phyloP scores from a whole-genome alignment of 1,140 invertebrate species.

The Drosophila serrata region DNA sequence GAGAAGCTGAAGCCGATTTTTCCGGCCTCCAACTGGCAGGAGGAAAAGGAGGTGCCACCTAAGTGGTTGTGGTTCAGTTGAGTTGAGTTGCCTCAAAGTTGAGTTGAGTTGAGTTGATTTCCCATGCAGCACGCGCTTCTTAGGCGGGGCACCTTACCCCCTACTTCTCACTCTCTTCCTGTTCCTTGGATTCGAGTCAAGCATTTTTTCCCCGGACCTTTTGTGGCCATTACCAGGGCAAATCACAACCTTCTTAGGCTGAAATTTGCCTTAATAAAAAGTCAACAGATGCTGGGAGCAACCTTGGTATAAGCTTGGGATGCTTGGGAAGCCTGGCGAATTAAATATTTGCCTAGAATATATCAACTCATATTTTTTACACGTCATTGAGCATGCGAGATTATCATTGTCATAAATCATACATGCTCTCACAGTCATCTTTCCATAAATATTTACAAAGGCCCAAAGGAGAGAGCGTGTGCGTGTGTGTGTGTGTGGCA shows the following conservation, averaged over 20 bases:
- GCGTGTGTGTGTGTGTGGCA: background rate
- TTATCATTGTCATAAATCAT: conserved; percentile 82
- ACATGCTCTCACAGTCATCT: conserved; percentile 71
- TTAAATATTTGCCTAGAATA: conserved; percentile 81
- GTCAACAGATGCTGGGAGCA: conserved; percentile 9
- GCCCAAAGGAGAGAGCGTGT: conserved; percentile 26
- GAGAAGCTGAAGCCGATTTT: conserved; percentile 35
- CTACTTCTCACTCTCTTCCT: too few relatives aligned
- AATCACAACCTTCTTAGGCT: conserved; percentile 17
- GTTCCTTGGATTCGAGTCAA: background rate
- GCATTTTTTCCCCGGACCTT: conserved; percentile 1
- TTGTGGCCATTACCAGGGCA: conserved; percentile 13
- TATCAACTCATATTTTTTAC: conserved; percentile 80
- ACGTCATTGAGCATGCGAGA: conserved; percentile 81
- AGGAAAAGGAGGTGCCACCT: background rate
- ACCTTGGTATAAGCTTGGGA: background rate
- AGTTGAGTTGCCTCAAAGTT: background rate
- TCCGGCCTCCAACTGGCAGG: background rate
- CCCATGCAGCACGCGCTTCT: conserved; percentile 20
- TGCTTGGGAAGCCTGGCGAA: conserved; percentile 34
- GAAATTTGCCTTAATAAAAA: conserved; percentile 5
- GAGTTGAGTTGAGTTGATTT: conserved; percentile 11
- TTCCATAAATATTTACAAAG: conserved; percentile 81
- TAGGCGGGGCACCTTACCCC: background rate
- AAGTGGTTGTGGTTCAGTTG: conserved; percentile 23